Conservation (phyloP, 2,888 invertebrate species). For the Mylabris sibirica region DNA sequence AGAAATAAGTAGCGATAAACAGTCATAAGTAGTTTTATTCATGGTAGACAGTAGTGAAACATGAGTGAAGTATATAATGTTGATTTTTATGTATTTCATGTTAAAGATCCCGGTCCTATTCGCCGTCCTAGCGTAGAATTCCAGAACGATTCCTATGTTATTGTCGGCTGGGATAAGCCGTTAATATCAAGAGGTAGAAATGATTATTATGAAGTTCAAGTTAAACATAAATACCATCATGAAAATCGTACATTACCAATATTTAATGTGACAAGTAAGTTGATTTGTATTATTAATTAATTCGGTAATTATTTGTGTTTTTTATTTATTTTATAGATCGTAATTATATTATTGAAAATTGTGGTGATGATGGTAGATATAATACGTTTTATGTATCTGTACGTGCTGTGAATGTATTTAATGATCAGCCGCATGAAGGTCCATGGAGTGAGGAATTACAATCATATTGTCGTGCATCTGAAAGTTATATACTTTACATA, state of each 20-base stretch:
- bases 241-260: conserved; percentile 38
- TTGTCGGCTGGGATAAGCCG: conserved; percentile 63
- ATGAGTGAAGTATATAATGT: no score
- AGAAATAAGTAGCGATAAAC: no score
- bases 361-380: conserved; percentile 45
- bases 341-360: conserved; percentile 39
- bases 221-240: conserved; percentile 49
- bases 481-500: conserved; percentile 26
- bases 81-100: not conserved
- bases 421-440: conserved; percentile 46
- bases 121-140: conserved; percentile 57
- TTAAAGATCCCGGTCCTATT: conserved; percentile 49
- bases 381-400: conserved; percentile 50
- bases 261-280: conserved; percentile 45
- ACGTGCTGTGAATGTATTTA: conserved; percentile 55
- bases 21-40: no score
- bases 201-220: conserved; percentile 64
- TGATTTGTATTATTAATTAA: conserved; percentile 12
- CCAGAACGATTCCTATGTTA: conserved; percentile 61
- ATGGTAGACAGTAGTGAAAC: no score
- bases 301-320: not conserved
- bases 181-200: conserved; percentile 60
- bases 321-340: conserved; percentile 21
- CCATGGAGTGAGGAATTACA: conserved; percentile 55
- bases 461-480: conserved; percentile 43